Evolutionary conservation across 2,113 vertebrate species (phyloP).

Genomic region (Entomyzon cyanotis): DNA sequence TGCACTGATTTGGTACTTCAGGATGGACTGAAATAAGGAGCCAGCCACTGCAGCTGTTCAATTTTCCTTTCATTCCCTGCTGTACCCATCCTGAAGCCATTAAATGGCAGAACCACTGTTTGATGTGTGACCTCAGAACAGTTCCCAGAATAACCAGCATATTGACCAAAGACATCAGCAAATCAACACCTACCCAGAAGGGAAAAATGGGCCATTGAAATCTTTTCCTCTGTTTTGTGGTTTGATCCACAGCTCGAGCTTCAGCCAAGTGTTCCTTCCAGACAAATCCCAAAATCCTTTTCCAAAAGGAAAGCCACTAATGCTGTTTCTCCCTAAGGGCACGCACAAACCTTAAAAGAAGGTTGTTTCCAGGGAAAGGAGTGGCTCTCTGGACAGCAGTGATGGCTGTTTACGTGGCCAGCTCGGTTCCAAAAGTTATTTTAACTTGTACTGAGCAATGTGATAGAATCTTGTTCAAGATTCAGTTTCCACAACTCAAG

Average conservation of each 20-base stretch:
- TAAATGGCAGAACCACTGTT: neutral
- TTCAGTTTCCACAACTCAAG: neutral
- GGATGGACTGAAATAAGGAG: neutral
- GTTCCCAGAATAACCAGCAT: neutral
- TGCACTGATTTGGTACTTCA: neutral
- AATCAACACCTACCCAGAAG: neutral
- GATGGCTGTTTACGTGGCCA: neutral
- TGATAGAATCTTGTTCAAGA: neutral
- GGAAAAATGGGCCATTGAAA: neutral
- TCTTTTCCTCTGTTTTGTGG: neutral
- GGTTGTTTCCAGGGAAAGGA: neutral
- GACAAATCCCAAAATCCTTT: neutral
- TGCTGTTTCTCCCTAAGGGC: neutral
- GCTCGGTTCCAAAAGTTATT: neutral
- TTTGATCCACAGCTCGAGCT: neutral
- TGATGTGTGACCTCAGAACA: neutral
- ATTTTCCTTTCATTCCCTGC: neutral
- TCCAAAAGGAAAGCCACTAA: neutral
- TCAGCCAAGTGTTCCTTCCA: neutral
- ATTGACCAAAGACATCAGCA: neutral
- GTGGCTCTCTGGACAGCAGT: neutral
- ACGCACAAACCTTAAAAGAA: neutral
- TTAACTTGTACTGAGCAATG: neutral
- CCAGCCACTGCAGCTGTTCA: neutral
- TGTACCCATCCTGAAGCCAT: neutral